phyloP scores from a whole-genome alignment of 2,888 invertebrate species.

The Lasioglossum oenotherae region DNA sequence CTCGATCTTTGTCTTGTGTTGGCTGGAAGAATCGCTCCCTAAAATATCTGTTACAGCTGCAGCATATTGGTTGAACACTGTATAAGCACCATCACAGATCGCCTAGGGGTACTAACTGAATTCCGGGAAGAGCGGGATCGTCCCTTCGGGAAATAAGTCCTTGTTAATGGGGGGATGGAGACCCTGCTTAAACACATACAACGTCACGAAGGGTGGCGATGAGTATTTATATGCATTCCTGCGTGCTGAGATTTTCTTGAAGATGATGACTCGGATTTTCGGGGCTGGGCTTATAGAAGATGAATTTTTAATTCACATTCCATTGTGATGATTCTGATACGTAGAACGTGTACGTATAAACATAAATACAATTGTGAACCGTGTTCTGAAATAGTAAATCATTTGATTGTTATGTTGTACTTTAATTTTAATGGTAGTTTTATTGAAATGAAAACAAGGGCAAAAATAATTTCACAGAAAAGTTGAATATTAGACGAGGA shows the following conservation, averaged over 20 bases:
- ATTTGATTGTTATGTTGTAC: neutral
- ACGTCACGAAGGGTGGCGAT: constrained; percentile 39
- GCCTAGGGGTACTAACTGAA: constrained; percentile 40
- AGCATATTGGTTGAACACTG: neutral
- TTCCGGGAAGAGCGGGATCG: constrained; percentile 71
- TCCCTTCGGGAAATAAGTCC: constrained; percentile 76
- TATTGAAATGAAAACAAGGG: no score
- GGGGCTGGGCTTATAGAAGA: no score
- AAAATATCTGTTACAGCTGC: neutral
- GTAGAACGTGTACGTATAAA: neutral
- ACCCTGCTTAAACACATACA: constrained; percentile 46
- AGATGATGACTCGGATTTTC: neutral
- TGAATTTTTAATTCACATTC: neutral
- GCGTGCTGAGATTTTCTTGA: neutral
- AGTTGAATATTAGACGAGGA: no score
- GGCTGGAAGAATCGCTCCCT: neutral
- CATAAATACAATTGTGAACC: neutral
- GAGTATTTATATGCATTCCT: constrained; percentile 27
- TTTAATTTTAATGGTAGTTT: no score
- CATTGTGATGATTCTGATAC: neutral
- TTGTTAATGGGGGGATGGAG: constrained; percentile 68
- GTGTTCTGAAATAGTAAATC: neutral
- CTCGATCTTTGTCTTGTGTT: neutral
- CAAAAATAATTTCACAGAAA: no score
- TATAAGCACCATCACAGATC: constrained; percentile 45